These are phyloP conservation scores for Eristalinus sepulchralis DNA, from an alignment of 2,888 invertebrate genomes.

Conservation along the genomic window DNA sequence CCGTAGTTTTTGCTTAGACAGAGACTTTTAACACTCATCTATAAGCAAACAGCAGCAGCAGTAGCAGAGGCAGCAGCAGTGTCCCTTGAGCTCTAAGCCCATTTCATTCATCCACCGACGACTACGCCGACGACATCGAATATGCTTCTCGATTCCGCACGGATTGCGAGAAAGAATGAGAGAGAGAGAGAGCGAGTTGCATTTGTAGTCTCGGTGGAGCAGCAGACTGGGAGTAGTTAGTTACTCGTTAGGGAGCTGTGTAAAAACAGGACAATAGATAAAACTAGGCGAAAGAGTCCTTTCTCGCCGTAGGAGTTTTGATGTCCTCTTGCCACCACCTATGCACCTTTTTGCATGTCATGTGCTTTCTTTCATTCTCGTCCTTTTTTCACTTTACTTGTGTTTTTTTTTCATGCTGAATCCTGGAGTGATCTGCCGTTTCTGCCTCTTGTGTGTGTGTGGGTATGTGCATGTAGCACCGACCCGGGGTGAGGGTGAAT, in stretches of 20 bases:
- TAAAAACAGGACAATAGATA: constrained; percentile 58
- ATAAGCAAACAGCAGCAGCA: constrained; percentile 43
- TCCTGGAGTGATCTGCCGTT: constrained; percentile 18
- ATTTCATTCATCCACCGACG: not conserved
- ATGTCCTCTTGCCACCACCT: constrained; percentile 62
- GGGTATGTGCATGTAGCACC: not conserved
- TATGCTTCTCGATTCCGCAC: constrained; percentile 9
- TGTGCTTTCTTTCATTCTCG: constrained; percentile 23
- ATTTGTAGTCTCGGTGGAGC: not conserved
- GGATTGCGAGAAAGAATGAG: not conserved
- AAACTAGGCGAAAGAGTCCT: constrained; percentile 39
- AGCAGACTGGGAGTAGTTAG: constrained; percentile 43
- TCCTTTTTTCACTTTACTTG: not conserved
- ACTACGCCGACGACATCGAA: constrained; percentile 9
- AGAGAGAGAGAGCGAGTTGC: not conserved
- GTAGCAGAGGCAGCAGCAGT: constrained; percentile 12
- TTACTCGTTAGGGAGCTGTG: constrained; percentile 37
- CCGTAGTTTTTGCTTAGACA: constrained; percentile 57
- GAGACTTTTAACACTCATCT: constrained; percentile 66
- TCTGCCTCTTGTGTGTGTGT: not conserved
- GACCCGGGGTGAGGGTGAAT: not conserved
- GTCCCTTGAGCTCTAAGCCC: constrained; percentile 16
- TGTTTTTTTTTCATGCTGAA: not conserved
- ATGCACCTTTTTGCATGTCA: constrained; percentile 65
- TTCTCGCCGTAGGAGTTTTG: constrained; percentile 51